These are phyloP conservation scores for Helicolenus hilgendorfi DNA, from an alignment of 2,797 vertebrate species.

Conservation along the genomic window DNA sequence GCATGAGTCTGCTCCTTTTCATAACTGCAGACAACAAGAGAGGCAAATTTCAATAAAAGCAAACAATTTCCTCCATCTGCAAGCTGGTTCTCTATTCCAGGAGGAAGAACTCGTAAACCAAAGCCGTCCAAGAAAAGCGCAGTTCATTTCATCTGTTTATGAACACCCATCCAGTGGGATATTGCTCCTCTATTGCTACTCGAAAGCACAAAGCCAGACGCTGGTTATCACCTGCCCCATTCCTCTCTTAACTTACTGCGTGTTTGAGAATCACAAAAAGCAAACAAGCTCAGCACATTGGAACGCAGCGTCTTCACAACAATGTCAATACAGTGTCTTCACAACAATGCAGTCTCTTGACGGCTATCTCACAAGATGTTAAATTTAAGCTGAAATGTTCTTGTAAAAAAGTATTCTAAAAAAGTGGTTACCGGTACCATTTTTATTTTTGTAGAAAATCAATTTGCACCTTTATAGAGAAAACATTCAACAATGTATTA, in stretches of 20 bases:
- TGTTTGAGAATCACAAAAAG: conserved; percentile 7
- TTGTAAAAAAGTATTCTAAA: not conserved
- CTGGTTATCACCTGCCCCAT: conserved; percentile 10
- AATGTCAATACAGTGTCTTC: not conserved
- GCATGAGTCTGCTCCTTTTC: not conserved
- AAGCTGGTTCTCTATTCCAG: conserved; percentile 16
- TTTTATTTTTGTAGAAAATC: not conserved
- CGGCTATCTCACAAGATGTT: not conserved
- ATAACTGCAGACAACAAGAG: conserved; percentile 20
- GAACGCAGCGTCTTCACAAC: not conserved
- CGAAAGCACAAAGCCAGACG: conserved; percentile 15
- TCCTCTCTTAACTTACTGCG: not conserved
- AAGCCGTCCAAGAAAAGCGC: conserved; percentile 19
- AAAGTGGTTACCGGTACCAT: not conserved
- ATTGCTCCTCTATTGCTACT: conserved; percentile 6
- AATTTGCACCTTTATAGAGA: not conserved
- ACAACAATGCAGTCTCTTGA: no score
- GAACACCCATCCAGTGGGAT: conserved; percentile 31
- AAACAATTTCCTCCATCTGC: conserved; percentile 44
- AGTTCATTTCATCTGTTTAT: conserved; percentile 49
- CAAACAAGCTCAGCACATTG: not conserved
- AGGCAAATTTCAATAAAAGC: conserved; percentile 46
- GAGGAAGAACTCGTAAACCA: not conserved
- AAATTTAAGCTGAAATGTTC: not conserved
- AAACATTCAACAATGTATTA: not conserved